Percentiles rank a stretch among this genome's conserved stretches.
Conservation (phyloP, 2,888 invertebrate genomes). For the Copidosoma aretas region DNA sequence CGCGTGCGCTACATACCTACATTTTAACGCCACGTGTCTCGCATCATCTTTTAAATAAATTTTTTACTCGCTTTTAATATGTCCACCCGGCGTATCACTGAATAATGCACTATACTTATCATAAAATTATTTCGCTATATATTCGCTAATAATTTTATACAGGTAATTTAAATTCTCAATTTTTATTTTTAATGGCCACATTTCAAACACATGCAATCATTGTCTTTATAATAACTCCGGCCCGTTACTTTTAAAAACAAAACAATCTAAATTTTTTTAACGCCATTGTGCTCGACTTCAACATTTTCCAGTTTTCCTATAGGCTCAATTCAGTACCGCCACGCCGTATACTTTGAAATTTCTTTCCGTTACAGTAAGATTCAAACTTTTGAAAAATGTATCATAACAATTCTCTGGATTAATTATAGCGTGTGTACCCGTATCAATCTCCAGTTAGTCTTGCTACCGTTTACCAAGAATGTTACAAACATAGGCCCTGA, state of each 20-base stretch:
- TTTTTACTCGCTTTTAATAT: conserved; percentile 26
- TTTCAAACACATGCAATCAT: conserved; percentile 32
- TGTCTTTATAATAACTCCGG: conserved; percentile 30
- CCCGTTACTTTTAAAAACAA: conserved; percentile 30
- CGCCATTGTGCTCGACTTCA: conserved; percentile 13
- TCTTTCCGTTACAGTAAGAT: too few relatives aligned
- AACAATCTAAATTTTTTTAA: conserved; percentile 23
- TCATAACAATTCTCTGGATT: background rate
- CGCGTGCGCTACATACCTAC: conserved; percentile 29
- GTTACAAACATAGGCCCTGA: background rate
- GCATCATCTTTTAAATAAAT: conserved; percentile 33
- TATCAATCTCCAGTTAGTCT: background rate
- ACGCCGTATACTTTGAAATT: too few relatives aligned
- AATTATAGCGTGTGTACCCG: background rate
- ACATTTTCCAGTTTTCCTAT: conserved; percentile 26
- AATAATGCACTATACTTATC: conserved; percentile 24
- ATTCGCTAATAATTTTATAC: too few relatives aligned
- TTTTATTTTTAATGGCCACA: conserved; percentile 23
- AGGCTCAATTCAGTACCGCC: conserved; percentile 1
- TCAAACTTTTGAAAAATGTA: too few relatives aligned
- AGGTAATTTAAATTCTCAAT: background rate
- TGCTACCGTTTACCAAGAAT: background rate
- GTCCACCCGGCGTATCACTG: conserved; percentile 18
- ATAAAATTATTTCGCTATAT: background rate
- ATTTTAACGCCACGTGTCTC: conserved; percentile 27